Evolutionary conservation across 1,140 invertebrate species (phyloP).

Genomic region (Calephelis nemesis): DNA sequence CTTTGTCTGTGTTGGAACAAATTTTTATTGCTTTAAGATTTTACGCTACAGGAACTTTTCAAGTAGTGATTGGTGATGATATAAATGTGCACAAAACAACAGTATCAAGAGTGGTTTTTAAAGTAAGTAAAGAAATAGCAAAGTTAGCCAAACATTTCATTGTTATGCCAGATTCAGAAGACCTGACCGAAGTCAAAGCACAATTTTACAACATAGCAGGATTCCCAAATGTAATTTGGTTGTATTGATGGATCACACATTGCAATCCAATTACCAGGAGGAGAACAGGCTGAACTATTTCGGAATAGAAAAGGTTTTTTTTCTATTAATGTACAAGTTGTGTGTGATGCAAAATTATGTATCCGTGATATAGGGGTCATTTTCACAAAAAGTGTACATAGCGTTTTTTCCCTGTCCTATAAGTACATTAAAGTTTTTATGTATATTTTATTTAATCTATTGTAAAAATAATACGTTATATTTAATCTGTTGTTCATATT

Average conservation of each 20-base stretch:
- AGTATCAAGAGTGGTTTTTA: not conserved
- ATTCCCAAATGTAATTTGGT: not conserved
- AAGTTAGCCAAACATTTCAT: not conserved
- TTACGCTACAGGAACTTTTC: constrained; percentile 9
- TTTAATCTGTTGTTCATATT: too few species aligned
- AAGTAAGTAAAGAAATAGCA: not conserved
- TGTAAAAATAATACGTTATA: too few species aligned
- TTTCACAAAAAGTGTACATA: too few species aligned
- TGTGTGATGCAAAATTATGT: constrained; percentile 18
- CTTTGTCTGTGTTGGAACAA: constrained; percentile 4
- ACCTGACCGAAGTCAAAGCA: not conserved
- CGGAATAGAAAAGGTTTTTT: constrained; percentile 25
- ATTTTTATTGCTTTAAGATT: constrained; percentile 2
- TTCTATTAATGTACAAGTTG: constrained; percentile 17
- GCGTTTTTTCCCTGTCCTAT: too few species aligned
- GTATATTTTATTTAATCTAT: too few species aligned
- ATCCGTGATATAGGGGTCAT: constrained; percentile 8
- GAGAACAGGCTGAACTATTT: constrained; percentile 18
- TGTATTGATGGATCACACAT: constrained; percentile 14
- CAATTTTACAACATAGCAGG: not conserved
- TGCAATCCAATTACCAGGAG: constrained; percentile 25
- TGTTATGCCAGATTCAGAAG: too few species aligned
- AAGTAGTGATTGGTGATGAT: constrained; percentile 8
- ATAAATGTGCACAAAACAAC: constrained; percentile 7
- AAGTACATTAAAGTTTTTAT: too few species aligned